Base-by-base conservation (phyloP, 2,797 vertebrate species). In the Euphonia xanthogaster region DNA sequence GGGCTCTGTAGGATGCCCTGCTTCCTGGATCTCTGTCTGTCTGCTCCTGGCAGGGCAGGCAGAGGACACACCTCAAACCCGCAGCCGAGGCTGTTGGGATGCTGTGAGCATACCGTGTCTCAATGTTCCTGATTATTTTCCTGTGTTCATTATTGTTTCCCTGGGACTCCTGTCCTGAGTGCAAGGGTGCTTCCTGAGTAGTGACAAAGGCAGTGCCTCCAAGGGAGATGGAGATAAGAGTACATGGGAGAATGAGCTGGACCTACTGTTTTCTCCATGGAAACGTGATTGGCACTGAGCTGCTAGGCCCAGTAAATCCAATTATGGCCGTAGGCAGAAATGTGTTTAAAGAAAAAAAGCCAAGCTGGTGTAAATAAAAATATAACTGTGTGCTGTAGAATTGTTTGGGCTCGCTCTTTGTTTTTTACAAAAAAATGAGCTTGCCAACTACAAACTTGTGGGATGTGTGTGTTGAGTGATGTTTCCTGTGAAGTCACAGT, bases 231-330 rank as follows among this genome's bases (percentile, higher is more conserved):
- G 65, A 94, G 72, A 83, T 87, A 89, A 77, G 45, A 74, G 35
- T 12, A 44, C 35, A 22, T 3, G 1, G 0, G 3, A 96, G 71
- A 65, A 80, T 17, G 47, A 92, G 72, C 65, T 55, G 68, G 70
- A 77, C 75, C 48, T 58, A 74, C 91, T 65, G 61, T 92, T 92
- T 93, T 94, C 91, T 93, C 94, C 92, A 83, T 96, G 91, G 94
- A 96, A 96, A 96, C 92, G n/a, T 4, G 8, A 58, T 61, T 92
- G 75, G 60, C 68, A 67, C 61, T 95, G 77, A 27, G 71, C 68
- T 84, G 33, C 68, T 79, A 58, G 58, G n/a, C 44, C 55, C 58
- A 74, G 50, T 44, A 91, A 96, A 91, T 85, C 57, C 61, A 91
- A 71, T 96, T 89, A 89, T 6, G 14, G 39, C 67, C 85, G 60